A percentile compares a stretch with the other conserved stretches of the same genome.
phyloP scores from a whole-genome alignment of 2,888 invertebrate species.

The Oxyteleia sp. region DNA sequence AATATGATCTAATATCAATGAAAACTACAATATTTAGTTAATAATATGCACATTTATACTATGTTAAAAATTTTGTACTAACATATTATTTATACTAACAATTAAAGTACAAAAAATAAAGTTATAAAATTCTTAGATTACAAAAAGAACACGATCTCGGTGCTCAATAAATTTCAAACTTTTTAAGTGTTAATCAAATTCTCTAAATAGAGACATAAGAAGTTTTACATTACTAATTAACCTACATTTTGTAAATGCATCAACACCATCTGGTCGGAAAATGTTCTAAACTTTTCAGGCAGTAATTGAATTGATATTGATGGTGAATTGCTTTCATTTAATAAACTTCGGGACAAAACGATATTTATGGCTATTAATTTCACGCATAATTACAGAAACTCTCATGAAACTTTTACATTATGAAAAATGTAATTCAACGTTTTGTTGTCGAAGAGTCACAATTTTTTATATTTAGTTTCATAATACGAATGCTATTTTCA shows the following conservation, averaged over 20 bases:
- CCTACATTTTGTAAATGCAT: constrained; percentile 52
- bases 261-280: constrained; percentile 48
- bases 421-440: constrained; percentile 29
- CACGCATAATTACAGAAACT: constrained; percentile 44
- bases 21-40: too few species aligned
- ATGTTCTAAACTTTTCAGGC: constrained; percentile 60
- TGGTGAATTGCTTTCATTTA: constrained; percentile 64
- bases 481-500: background rate
- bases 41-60: too few species aligned
- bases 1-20: too few species aligned
- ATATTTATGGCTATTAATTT: constrained; percentile 61
- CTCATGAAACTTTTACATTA: constrained; percentile 29
- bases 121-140: too few species aligned
- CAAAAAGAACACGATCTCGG: background rate
- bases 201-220: constrained; percentile 24
- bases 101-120: too few species aligned
- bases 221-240: constrained; percentile 55
- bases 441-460: constrained; percentile 14
- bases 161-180: constrained; percentile 26
- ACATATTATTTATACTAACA: too few species aligned
- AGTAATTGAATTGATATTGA: constrained; percentile 65
- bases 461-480: background rate
- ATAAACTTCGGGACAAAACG: constrained; percentile 50
- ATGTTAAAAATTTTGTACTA: too few species aligned
- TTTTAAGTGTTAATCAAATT: constrained; percentile 50